Evolutionary conservation across 2,888 invertebrate genomes (phyloP), one percentile per base, ranked within the genome.

Genomic region (Euzophera pinguis): DNA sequence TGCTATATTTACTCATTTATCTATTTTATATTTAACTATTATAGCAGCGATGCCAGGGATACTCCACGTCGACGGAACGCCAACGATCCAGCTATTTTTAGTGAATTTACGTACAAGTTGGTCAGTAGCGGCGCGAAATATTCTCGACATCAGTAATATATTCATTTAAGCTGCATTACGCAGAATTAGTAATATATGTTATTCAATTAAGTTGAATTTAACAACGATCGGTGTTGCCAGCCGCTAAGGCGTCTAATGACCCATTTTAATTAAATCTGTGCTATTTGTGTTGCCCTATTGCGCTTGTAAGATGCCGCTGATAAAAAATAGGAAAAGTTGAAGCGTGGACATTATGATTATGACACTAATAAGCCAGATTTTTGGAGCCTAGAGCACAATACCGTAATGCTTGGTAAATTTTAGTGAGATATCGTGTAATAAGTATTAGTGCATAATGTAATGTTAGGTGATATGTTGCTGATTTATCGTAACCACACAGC

Each of bases 1-100:
- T 76, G 75, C 75, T 79, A 72, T 80, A 74, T 75, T 73, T 78
- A 81, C 81, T 81, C 80, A 76, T 73, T 65, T 69, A 71, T 75
- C 69, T 74, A 72, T 75, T 73, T 69, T 61, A 52, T 70, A 76
- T 73, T 69, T 67, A 69, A 71, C 55, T 65, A 62, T 63, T 54
- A 56, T 56, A 54, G 53, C 54, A 50, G 38, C 32, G 48, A 56
- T 56, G 54, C 53, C 47, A 14, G 51, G 45, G 52, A 58, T 64
- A 58, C 60, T 61, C 59, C 61, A 60, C 56, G 58, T 53, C 55
- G 39, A 53, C 62, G 55, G 48, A 52, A 53, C 47, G 59, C 53
- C n/a, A 49, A 50, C 17, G 32, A 32, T 9, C 17, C n/a, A 22
- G 35, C 9, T 38, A 38, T 27, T 48, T 37, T 48, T 38, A 27